Base-by-base conservation (phyloP, 2,888 invertebrate species). In the Tholera decimalis region DNA sequence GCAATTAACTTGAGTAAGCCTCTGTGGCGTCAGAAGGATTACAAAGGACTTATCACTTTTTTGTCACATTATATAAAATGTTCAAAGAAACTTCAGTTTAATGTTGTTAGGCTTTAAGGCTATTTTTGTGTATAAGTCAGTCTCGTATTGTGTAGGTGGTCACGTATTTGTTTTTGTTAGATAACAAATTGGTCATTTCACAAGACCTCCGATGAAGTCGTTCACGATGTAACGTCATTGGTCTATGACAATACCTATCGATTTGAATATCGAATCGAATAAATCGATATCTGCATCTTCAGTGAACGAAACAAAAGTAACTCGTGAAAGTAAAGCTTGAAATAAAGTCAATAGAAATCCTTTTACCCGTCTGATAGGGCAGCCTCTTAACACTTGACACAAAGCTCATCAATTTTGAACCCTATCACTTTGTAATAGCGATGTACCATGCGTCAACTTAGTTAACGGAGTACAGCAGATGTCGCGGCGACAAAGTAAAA, bases 1-100 rank as follows among this genome's bases (percentile, higher is more conserved):
- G 92, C 94, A 95, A 95, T 95, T 95, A 95, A 93, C 90, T 91
- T 84, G 80, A 89, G 87, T 93, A 89, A 93, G 90, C 91, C 91
- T 89, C 89, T 78, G 83, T 94, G 95, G 95, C 95, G 95, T 95
- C 95, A 94, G 92, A 83, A 87, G 91, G 93, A 94, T 95, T 93
- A 94, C 93, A 93, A 92, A 90, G 90, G 92, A 93, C 90, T 93
- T 94, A 94, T 93, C 93, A 92, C 91, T 89, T 92, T 93, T 93
- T 92, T 92, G 87, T 89, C 70, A 62, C 62, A 76, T 60, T 66
- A 28, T 63, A 33, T 1, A 26, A n/a, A 65, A 58, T 35, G n/a
- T 46, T 1, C 24, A 70, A 57, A 60, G 62, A 50, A 75, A 62
- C 37, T 59, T 56, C 37, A 77, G 74, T 79, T 49, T 72, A 70